A percentile compares a stretch with the other conserved stretches of the same genome.
These are phyloP conservation scores for Pteropus alecto DNA, from an alignment of 2,113 vertebrate genomes.

Conservation along the genomic window DNA sequence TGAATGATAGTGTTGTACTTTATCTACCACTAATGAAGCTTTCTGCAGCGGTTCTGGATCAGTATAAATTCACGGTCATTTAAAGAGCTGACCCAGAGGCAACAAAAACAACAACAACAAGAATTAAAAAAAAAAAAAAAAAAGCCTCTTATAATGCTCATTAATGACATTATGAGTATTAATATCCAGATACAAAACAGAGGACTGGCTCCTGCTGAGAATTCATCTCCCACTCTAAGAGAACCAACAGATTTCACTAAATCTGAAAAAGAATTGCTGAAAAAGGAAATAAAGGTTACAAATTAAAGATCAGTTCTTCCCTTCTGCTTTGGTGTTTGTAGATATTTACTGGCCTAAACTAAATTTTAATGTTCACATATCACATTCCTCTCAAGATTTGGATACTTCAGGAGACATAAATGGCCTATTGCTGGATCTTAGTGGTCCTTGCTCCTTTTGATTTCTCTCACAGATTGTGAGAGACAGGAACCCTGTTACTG, in stretches of 20 bases:
- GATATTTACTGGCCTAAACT: neutral
- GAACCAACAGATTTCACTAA: neutral
- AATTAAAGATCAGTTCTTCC: neutral
- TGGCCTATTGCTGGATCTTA: neutral
- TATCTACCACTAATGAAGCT: constrained; percentile 67
- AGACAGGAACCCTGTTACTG: neutral
- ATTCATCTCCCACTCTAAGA: neutral
- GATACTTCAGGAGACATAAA: neutral
- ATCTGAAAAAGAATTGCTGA: neutral
- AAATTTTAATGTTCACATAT: neutral
- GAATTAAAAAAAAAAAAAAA: neutral
- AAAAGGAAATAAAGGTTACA: neutral
- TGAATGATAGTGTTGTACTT: constrained; percentile 71
- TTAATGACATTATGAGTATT: constrained; percentile 3
- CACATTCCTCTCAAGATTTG: neutral
- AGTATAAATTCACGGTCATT: constrained; percentile 61
- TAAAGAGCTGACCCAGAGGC: constrained; percentile 55
- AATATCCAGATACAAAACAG: neutral
- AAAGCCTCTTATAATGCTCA: neutral
- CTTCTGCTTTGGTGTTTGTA: neutral
- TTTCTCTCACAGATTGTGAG: neutral
- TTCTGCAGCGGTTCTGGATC: constrained; percentile 69
- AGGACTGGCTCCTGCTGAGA: neutral
- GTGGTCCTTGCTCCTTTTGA: neutral
- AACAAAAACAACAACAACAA: neutral